Evolutionary conservation across 1,140 invertebrate genomes (phyloP), one percentile per base, ranked within the genome.

Genomic region (Episyrphus balteatus): DNA sequence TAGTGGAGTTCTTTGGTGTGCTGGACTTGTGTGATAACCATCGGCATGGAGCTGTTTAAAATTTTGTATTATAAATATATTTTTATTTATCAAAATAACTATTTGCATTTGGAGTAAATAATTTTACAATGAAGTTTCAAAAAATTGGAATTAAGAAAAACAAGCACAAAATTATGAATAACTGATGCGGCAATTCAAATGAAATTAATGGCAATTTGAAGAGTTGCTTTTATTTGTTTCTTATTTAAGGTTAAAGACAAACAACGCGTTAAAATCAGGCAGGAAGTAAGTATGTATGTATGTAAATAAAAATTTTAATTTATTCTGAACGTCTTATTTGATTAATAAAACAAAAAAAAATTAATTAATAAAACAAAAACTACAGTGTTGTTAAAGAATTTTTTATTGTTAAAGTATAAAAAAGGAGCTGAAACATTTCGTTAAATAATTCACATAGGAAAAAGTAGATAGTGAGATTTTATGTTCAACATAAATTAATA

Each of bases 21-120:
- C 81, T 53, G 86, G 86, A 58, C 85, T 87, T 51, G 86, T 90
- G 68, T 89, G 86, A 63, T 86, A 88, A 52, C 86, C 86, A 59
- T 84, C 83, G 26, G 81, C 75, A 68, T 84, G 83, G 54, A 84
- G 71, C 83, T 84, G 69, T 52, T 75, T 30, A 7, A 5, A 32
- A 18, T 13, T 45, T 14, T 31, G 18, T 21, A 11, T 40, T n/a
- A n/a, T n/a, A n/a, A n/a, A n/a, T n/a, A n/a, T n/a, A n/a, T n/a
- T 40, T 40, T 40, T 44, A 15, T 38, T 38, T 15, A 38, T 5
- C 36, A 5, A 13, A 7, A 7, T 7, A n/a, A n/a, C n/a, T n/a
- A n/a, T n/a, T n/a, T n/a, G n/a, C 38, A 40, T 17, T n/a, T 17
- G 10, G 36, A 5, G 13, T 10, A 40, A 17, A n/a, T 17, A 15